Evolutionary conservation across 2,888 invertebrate species (phyloP).

Genomic region (Asteroscopus sphinx): DNA sequence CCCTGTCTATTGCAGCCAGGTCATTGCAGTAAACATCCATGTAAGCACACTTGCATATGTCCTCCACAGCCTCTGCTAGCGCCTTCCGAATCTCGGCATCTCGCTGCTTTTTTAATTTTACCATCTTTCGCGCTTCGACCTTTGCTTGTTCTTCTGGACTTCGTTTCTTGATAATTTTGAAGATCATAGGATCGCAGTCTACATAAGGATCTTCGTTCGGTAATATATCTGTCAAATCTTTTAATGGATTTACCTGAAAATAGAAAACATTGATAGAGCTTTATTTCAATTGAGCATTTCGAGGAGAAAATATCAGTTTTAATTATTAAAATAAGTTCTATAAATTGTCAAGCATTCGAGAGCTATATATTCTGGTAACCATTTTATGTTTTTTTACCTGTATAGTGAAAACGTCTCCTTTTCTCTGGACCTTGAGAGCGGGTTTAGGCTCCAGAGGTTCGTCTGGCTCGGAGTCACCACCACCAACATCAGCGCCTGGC

Average conservation of each 20-base stretch:
- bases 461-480: conserved; percentile 83
- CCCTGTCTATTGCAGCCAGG: conserved; percentile 80
- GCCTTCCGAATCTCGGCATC: conserved; percentile 87
- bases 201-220: conserved; percentile 92
- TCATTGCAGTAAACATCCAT: conserved; percentile 88
- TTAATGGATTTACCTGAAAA: conserved; percentile 90
- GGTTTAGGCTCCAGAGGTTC: conserved; percentile 90
- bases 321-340: too few relatives aligned
- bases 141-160: conserved; percentile 88
- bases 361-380: too few relatives aligned
- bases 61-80: conserved; percentile 82
- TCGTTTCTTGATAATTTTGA: conserved; percentile 91
- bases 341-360: too few relatives aligned
- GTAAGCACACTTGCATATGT: conserved; percentile 87
- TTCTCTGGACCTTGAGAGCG: conserved; percentile 91
- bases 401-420: conserved; percentile 91
- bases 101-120: conserved; percentile 88
- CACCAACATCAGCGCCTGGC: conserved; percentile 69
- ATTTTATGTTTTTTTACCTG: conserved; percentile 81
- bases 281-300: too few relatives aligned
- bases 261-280: neutral
- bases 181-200: conserved; percentile 92
- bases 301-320: too few relatives aligned
- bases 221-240: conserved; percentile 89
- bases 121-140: conserved; percentile 87